phyloP scores from a whole-genome alignment of 2,113 vertebrate species.

The Labeo catla region DNA sequence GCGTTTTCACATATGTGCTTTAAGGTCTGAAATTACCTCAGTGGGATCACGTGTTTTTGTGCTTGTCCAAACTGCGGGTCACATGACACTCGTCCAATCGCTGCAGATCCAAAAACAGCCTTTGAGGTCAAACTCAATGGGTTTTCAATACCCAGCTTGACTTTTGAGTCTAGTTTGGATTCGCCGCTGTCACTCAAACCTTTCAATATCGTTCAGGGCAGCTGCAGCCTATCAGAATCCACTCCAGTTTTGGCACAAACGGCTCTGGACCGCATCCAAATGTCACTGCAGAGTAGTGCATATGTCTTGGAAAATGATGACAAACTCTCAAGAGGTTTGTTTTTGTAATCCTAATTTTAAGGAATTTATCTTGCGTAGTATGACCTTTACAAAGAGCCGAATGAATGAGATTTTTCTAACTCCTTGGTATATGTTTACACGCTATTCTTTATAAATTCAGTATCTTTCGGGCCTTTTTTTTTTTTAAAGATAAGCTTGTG shows the following conservation, averaged over 20 bases:
- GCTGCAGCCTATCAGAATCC: conserved; percentile 34
- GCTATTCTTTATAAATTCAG: background rate
- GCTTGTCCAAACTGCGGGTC: background rate
- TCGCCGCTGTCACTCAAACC: conserved; percentile 8
- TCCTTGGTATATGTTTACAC: background rate
- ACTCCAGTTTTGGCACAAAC: conserved; percentile 3
- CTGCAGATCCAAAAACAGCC: background rate
- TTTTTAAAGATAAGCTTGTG: conserved; percentile 24
- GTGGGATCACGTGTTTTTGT: background rate
- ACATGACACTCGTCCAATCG: background rate
- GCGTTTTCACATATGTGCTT: background rate
- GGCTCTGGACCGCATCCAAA: conserved; percentile 19
- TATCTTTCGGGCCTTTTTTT: background rate
- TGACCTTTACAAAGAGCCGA: background rate
- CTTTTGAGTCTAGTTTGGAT: conserved; percentile 20
- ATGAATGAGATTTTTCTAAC: background rate
- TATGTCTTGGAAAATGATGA: conserved; percentile 30
- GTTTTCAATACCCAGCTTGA: background rate
- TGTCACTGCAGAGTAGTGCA: conserved; percentile 7
- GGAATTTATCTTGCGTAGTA: background rate
- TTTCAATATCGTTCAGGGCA: conserved; percentile 23
- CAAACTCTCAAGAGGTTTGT: background rate
- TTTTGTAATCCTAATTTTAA: background rate
- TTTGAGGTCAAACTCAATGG: conserved; percentile 19
- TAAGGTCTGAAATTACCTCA: background rate